phyloP scores from a whole-genome alignment of 1,140 invertebrate species.

The Leptinotarsa lineolata region DNA sequence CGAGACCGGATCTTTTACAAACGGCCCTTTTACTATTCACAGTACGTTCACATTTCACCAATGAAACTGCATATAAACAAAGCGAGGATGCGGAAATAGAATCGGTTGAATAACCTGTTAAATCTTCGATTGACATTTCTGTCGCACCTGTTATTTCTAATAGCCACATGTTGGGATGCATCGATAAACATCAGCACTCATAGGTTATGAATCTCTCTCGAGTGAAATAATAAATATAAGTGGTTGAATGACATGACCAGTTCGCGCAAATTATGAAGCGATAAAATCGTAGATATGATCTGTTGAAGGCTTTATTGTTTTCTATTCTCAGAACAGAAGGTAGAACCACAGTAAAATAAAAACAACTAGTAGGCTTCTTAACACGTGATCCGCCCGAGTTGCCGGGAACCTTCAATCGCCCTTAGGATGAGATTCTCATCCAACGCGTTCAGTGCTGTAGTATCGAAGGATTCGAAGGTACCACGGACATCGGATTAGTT shows the following conservation, averaged over 20 bases:
- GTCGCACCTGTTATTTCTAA: conserved; percentile 12
- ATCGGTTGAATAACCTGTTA: conserved; percentile 21
- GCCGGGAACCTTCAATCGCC: too few relatives aligned
- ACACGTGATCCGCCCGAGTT: too few relatives aligned
- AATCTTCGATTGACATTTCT: not conserved
- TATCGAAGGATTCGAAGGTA: too few relatives aligned
- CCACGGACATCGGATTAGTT: too few relatives aligned
- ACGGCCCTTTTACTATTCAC: not conserved
- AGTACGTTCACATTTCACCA: conserved; percentile 7
- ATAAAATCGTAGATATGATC: too few relatives aligned
- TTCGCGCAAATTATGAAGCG: not conserved
- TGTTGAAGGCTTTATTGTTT: too few relatives aligned
- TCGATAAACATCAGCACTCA: conserved; percentile 1
- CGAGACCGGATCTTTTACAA: not conserved
- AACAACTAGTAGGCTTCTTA: too few relatives aligned
- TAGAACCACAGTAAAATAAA: too few relatives aligned
- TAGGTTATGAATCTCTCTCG: not conserved
- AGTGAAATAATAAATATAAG: not conserved
- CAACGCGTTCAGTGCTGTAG: too few relatives aligned
- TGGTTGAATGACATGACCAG: not conserved
- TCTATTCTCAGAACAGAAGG: too few relatives aligned
- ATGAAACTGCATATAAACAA: conserved; percentile 1
- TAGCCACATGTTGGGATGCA: conserved; percentile 14
- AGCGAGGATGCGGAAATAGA: conserved; percentile 13
- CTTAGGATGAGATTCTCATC: too few relatives aligned